A percentile compares a stretch with the other conserved stretches of the same genome.
These are phyloP conservation scores for Hydrotaea diabolus DNA, from an alignment of 2,888 invertebrate species.

Conservation along the genomic window DNA sequence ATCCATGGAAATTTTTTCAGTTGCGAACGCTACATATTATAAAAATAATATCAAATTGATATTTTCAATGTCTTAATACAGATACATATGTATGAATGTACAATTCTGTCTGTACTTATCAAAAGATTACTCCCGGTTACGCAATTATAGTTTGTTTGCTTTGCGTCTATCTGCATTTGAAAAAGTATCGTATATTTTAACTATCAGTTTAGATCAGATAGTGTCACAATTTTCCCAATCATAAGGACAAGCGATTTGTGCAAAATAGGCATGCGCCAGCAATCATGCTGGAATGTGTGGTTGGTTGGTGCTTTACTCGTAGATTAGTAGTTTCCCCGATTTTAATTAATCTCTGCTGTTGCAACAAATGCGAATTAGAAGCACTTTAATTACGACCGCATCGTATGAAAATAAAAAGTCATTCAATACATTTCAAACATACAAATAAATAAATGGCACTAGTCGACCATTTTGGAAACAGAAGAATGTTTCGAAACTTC, in stretches of 20 bases:
- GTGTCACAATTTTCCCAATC: constrained; percentile 5
- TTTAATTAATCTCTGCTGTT: neutral
- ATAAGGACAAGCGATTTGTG: neutral
- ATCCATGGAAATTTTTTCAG: too few relatives aligned
- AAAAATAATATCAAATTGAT: constrained; percentile 1
- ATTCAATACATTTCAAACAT: neutral
- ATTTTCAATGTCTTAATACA: neutral
- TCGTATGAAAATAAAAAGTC: neutral
- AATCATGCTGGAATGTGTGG: neutral
- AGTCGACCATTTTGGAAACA: too few relatives aligned
- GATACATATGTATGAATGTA: neutral
- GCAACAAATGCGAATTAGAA: neutral
- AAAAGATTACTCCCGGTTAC: neutral
- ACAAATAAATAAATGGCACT: too few relatives aligned
- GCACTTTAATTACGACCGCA: neutral
- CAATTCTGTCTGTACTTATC: neutral
- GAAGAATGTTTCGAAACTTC: too few relatives aligned
- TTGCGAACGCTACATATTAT: too few relatives aligned
- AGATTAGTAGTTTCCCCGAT: constrained; percentile 1
- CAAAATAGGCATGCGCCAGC: neutral
- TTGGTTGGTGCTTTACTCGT: neutral
- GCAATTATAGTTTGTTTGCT: neutral
- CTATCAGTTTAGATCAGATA: neutral
- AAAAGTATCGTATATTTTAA: constrained; percentile 4
- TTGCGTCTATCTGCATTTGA: constrained; percentile 4